These are phyloP conservation scores for Muraenolepis orangiensis DNA, from an alignment of 2,797 vertebrate genomes.

Conservation along the genomic window DNA sequence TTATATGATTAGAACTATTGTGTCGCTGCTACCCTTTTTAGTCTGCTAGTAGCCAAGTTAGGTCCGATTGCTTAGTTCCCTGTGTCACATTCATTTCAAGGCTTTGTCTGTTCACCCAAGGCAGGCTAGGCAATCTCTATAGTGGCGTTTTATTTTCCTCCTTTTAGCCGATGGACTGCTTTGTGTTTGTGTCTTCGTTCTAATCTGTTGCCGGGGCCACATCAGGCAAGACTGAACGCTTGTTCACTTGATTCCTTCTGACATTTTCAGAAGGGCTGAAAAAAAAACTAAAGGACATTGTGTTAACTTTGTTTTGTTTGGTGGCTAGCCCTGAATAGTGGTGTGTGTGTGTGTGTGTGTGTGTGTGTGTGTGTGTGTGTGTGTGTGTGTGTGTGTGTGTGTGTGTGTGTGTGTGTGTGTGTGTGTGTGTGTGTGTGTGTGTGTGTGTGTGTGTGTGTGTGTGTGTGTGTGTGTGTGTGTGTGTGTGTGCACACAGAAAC, in stretches of 20 bases:
- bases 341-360: no score
- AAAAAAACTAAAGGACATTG: not conserved
- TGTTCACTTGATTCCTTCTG: conserved; percentile 11
- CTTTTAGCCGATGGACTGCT: not conserved
- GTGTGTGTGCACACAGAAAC: not conserved
- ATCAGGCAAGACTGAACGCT: conserved; percentile 23
- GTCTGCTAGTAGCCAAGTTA: conserved; percentile 13
- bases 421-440: no score
- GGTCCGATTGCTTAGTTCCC: conserved; percentile 30
- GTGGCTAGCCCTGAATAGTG: not conserved
- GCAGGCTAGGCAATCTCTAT: conserved; percentile 24
- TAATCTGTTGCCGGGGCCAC: conserved; percentile 25
- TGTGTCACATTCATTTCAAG: conserved; percentile 34
- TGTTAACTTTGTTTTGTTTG: conserved; percentile 15
- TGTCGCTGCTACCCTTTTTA: conserved; percentile 31
- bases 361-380: no score
- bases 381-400: no score
- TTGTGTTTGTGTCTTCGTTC: conserved; percentile 7
- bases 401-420: no score
- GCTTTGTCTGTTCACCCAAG: conserved; percentile 30
- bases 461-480: no score
- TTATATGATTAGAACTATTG: conserved; percentile 42
- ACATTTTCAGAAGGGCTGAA: not conserved
- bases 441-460: no score
- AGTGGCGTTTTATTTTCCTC: conserved; percentile 30